Evolutionary conservation across 2,113 vertebrate genomes (phyloP).

Genomic region (Pachycephala philippinensis): DNA sequence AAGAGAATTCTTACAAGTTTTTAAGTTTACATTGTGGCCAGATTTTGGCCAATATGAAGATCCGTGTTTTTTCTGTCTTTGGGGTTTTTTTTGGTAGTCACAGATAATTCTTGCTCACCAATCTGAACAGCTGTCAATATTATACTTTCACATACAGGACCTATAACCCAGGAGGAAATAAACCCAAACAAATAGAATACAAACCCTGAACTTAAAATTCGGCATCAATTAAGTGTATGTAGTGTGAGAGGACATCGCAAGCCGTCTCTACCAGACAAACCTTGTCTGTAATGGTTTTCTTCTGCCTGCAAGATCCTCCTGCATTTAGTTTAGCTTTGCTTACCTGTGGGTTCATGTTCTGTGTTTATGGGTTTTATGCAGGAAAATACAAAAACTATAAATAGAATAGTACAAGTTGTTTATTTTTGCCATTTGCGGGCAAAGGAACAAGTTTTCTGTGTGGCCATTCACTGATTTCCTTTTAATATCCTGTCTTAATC

Average conservation of each 20-base stretch:
- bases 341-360: neutral
- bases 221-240: rapidly evolving
- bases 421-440: neutral
- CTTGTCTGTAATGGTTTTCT: neutral
- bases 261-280: neutral
- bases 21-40: neutral
- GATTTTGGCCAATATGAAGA: neutral
- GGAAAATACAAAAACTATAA: neutral
- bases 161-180: neutral
- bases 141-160: neutral
- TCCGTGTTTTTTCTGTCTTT: rapidly evolving
- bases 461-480: neutral
- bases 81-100: neutral
- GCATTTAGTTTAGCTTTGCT: neutral
- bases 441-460: neutral
- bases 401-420: neutral
- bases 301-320: neutral
- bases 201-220: rapidly evolving
- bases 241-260: neutral
- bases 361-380: neutral
- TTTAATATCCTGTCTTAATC: neutral
- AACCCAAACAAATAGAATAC: neutral
- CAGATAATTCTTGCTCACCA: neutral
- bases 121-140: neutral
- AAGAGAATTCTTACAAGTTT: neutral